These are phyloP conservation scores for Notocelia uddmanniana DNA, from an alignment of 2,888 invertebrate species.

Conservation along the genomic window DNA sequence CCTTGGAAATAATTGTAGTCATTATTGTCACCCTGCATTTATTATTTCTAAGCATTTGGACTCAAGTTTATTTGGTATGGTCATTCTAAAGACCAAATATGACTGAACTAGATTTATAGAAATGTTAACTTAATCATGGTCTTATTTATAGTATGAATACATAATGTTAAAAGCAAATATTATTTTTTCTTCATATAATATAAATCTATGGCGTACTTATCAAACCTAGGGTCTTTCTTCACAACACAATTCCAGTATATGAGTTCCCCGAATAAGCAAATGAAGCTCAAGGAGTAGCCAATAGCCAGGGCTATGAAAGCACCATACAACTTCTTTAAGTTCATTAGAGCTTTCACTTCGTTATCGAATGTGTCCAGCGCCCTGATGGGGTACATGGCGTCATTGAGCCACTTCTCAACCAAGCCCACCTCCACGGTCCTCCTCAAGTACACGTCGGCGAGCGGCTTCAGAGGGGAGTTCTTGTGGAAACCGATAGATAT, in stretches of 20 bases:
- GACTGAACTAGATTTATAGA: conserved; percentile 39
- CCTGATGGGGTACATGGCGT: conserved; percentile 87
- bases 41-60: conserved; percentile 18
- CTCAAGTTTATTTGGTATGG: conserved; percentile 2
- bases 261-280: conserved; percentile 87
- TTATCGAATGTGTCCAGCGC: conserved; percentile 85
- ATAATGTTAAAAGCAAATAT: conserved; percentile 53
- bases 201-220: conserved; percentile 87
- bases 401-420: conserved; percentile 92
- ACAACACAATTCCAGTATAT: conserved; percentile 89
- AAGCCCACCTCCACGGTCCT: conserved; percentile 91
- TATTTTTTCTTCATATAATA: conserved; percentile 82
- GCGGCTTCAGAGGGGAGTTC: conserved; percentile 91
- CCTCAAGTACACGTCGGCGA: conserved; percentile 88
- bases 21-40: conserved; percentile 17
- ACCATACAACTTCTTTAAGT: conserved; percentile 91
- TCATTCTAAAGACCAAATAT: conserved; percentile 18
- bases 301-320: conserved; percentile 90
- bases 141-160: conserved; percentile 47
- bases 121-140: conserved; percentile 35
- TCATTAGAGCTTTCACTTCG: conserved; percentile 91
- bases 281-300: conserved; percentile 87
- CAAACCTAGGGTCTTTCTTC: conserved; percentile 88
- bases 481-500: conserved; percentile 93
- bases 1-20: conserved; percentile 25